Conservation (phyloP, 1,140 invertebrate species). For the Oreohelix idahoensis region DNA sequence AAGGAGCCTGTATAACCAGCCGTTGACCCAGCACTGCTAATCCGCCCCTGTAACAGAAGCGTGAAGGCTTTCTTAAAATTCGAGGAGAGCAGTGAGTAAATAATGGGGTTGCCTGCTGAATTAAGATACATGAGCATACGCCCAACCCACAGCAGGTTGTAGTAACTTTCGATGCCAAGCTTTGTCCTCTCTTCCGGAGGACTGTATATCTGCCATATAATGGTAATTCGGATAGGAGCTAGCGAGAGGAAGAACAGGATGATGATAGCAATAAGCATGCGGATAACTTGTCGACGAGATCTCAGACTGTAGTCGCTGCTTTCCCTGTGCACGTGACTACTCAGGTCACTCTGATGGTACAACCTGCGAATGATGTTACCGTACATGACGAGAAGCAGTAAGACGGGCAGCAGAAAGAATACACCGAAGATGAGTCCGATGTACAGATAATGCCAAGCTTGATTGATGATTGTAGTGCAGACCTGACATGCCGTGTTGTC, state of each 20-base stretch:
- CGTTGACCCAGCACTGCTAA: background rate
- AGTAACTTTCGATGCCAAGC: slow-evolving; percentile 85
- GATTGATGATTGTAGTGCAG: slow-evolving; percentile 43
- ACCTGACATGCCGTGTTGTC: slow-evolving; percentile 49
- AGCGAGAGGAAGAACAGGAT: slow-evolving; percentile 91
- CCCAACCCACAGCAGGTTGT: slow-evolving; percentile 89
- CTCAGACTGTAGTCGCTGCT: slow-evolving; percentile 6
- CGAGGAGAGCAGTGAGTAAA: slow-evolving; percentile 63
- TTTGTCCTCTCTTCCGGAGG: background rate
- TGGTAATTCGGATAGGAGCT: slow-evolving; percentile 88
- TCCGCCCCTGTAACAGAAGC: slow-evolving; percentile 1
- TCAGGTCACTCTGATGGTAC: slow-evolving; percentile 9
- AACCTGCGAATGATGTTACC: slow-evolving; percentile 44
- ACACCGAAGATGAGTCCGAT: slow-evolving; percentile 40
- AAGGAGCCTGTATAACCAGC: slow-evolving; percentile 1
- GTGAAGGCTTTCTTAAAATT: slow-evolving; percentile 60
- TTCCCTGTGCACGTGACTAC: background rate
- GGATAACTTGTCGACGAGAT: slow-evolving; percentile 77
- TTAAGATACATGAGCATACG: slow-evolving; percentile 65
- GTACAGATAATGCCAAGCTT: slow-evolving; percentile 48
- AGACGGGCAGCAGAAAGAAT: slow-evolving; percentile 48
- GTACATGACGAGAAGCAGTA: slow-evolving; percentile 49
- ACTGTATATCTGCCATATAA: slow-evolving; percentile 76
- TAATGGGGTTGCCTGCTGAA: slow-evolving; percentile 67
- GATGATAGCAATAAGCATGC: slow-evolving; percentile 92